phyloP scores from a whole-genome alignment of 1,140 invertebrate species.

The Cephus cinctus region DNA sequence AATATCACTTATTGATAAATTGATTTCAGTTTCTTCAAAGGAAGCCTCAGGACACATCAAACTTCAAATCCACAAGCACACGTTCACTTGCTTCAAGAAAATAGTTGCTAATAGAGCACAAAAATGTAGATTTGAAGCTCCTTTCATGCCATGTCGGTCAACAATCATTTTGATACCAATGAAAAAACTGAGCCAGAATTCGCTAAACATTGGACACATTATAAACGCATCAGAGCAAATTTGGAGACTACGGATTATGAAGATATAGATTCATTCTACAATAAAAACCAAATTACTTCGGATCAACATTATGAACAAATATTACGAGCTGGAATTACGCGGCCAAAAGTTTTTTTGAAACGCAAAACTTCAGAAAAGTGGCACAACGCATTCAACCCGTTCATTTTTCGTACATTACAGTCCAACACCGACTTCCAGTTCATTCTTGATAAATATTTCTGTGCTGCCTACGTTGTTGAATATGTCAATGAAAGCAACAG shows the following conservation, averaged over 20 bases:
- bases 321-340: conserved; percentile 25
- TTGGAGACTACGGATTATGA: conserved; percentile 24
- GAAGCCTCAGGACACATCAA: conserved; percentile 24
- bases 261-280: conserved; percentile 20
- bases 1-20: conserved; percentile 4
- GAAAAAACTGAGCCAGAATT: conserved; percentile 17
- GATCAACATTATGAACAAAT: conserved; percentile 31
- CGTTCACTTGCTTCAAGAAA: conserved; percentile 31
- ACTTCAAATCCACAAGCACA: conserved; percentile 18
- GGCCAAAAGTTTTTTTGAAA: conserved; percentile 27
- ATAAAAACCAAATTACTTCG: conserved; percentile 23
- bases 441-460: conserved; percentile 45
- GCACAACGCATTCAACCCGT: conserved; percentile 40
- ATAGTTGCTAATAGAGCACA: conserved; percentile 11
- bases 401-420: conserved; percentile 26
- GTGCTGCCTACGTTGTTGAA: conserved; percentile 37
- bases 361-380: conserved; percentile 29
- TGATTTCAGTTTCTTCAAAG: conserved; percentile 14
- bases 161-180: conserved; percentile 29
- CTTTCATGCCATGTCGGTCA: conserved; percentile 23
- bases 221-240: conserved; percentile 19
- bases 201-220: conserved; percentile 16
- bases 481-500: conserved; percentile 46
- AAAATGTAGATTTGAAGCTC: conserved; percentile 30
- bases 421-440: conserved; percentile 47